Conservation (phyloP, 2,888 invertebrate genomes). For the Apotomis betuletana region DNA sequence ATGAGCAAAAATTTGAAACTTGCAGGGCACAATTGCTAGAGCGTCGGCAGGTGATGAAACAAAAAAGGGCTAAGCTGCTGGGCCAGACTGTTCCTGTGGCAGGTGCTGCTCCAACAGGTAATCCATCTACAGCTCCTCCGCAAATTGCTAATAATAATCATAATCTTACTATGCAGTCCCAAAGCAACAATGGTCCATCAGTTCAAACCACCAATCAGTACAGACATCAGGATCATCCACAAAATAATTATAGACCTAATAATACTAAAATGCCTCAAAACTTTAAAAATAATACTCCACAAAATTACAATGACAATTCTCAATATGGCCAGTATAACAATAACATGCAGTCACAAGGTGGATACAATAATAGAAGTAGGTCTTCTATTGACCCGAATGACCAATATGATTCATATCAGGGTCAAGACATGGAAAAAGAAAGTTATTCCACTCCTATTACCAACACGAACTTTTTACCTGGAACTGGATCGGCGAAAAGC, state of each 20-base stretch:
- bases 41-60: conserved; percentile 91
- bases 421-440: conserved; percentile 41
- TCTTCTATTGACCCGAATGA: conserved; percentile 58
- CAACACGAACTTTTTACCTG: conserved; percentile 62
- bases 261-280: conserved; percentile 30
- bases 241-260: conserved; percentile 40
- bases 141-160: conserved; percentile 49
- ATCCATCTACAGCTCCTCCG: conserved; percentile 53
- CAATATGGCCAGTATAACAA: conserved; percentile 54
- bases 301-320: conserved; percentile 50
- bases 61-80: conserved; percentile 79
- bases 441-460: conserved; percentile 48
- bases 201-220: conserved; percentile 44
- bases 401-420: conserved; percentile 60
- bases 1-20: conserved; percentile 94
- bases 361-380: conserved; percentile 53
- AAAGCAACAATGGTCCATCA: conserved; percentile 44
- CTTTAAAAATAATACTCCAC: conserved; percentile 39
- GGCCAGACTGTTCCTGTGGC: conserved; percentile 53
- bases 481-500: conserved; percentile 72
- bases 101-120: conserved; percentile 48
- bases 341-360: conserved; percentile 45
- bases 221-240: conserved; percentile 47
- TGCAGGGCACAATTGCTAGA: conserved; percentile 91
- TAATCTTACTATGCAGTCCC: conserved; percentile 45